Base-by-base conservation (phyloP, 2,888 invertebrate species). In the Drosophila paramelanica region DNA sequence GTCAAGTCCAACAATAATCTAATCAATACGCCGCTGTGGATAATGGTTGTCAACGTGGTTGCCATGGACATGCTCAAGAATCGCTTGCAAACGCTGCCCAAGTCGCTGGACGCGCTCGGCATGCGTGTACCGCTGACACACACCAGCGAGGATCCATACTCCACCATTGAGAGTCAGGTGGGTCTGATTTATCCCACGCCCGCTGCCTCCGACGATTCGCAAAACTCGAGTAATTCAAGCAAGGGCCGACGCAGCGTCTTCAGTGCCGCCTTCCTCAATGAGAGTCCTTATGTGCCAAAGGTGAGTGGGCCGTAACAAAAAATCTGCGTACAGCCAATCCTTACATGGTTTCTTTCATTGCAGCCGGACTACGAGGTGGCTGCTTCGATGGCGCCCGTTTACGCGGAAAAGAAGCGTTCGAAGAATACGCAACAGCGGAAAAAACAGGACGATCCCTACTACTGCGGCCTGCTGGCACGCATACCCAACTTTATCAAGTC, bases 51-150 rank as follows among this genome's bases (percentile, higher is more conserved):
- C 83, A 96, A 96, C 91, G 94, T 96, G 56, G 95, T 95, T 73
- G 96, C 96, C 78, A 93, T 96, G 90, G 96, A 96, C 89, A 95
- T 95, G 94, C 93, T 96, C 77, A 95, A 95, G 91, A 94, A 94
- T 73, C 95, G 94, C 91, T 91, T 95, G 68, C 95, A 95, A 62
- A 67, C 90, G 38, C 64, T 91, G 67, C 95, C 95, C 89, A 92
- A 91, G 59, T 90, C 87, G 14, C 25, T 92, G 62, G 92, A 91
- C 75, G 86, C 87, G 20, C 75, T 90, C 45, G 90, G 91, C 46
- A 77, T 86, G 73, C 90, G 89, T 57, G 82, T 90, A 14, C 88
- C 90, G 14, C 77, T 89, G 50, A 77, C 85, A 14, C 77, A 86
- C 6, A 86, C 90, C 70, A 91, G 90, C 70, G 92, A 92, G 68